Evolutionary conservation across 2,888 invertebrate species (phyloP), one percentile per base, ranked within the genome.

Genomic region (Hypolimnas misippus): DNA sequence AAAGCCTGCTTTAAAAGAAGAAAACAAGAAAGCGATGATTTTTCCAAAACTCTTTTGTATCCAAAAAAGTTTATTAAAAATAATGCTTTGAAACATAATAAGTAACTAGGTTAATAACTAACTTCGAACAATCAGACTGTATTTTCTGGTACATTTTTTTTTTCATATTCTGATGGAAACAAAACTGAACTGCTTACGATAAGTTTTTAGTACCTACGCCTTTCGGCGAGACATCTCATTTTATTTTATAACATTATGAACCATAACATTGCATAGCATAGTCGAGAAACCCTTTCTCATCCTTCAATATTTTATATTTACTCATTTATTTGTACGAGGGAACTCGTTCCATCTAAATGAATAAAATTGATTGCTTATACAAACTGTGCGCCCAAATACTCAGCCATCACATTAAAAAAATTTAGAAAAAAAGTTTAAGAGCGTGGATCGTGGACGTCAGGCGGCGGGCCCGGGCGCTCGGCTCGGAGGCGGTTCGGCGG

Each of bases 291-390:
- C 70, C 76, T 70, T 69, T 76, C 72, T 68, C 65, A 70, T 72
- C 76, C 77, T 76, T 80, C 76, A 80, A 81, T 76, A 79, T 81
- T 79, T 80, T 78, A 82, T 77, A 77, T 86, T 83, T 75, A 83
- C 79, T 88, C 83, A 87, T 89, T 87, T 88, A 87, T 90, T 90
- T 89, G 79, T 88, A 84, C 77, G 82, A 81, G 79, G 77, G 79
- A 86, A 86, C 85, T 82, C 82, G 89, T 81, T 85, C 78, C 84
- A 83, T 87, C 89, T 89, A 89, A 91, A 92, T 90, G 89, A 91
- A 91, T 90, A 89, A 92, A 92, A 91, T 92, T 92, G 92, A 92
- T 92, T 91, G 90, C 90, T 89, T 90, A 90, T 89, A 91, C 90
- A 91, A 90, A 90, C 90, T 86, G 89, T 86, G 88, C 87, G 86